These are phyloP conservation scores for Drosophila sucinea DNA, from an alignment of 1,140 invertebrate species.

Conservation along the genomic window DNA sequence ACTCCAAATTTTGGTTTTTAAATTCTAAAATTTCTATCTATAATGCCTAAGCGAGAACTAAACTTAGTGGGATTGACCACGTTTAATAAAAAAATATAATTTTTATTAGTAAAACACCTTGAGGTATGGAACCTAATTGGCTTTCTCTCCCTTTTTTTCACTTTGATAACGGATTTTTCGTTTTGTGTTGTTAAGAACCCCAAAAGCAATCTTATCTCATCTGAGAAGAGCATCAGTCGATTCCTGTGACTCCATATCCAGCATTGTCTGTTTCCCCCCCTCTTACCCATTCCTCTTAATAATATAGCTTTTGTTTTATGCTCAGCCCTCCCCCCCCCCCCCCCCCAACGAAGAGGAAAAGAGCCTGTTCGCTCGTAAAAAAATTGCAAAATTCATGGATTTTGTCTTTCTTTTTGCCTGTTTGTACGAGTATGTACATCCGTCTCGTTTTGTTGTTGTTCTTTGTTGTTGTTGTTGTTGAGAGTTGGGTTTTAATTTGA, in stretches of 20 bases:
- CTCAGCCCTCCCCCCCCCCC: conserved; percentile 19
- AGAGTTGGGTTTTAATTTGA: conserved; percentile 54
- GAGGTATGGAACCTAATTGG: not conserved
- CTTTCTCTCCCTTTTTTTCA: not conserved
- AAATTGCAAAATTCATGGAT: conserved; percentile 72
- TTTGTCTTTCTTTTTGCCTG: conserved; percentile 37
- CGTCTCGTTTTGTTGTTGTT: conserved; percentile 3
- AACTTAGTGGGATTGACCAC: too few species aligned
- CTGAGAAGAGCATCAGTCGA: conserved; percentile 41
- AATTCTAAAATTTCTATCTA: too few species aligned
- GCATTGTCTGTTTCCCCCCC: conserved; percentile 31
- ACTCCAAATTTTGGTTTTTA: too few species aligned
- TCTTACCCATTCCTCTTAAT: conserved; percentile 1
- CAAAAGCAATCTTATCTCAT: conserved; percentile 24
- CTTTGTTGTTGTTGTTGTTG: conserved; percentile 7
- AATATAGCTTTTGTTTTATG: conserved; percentile 67
- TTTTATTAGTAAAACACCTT: not conserved
- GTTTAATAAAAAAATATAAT: not conserved
- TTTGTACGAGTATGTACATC: not conserved
- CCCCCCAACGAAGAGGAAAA: conserved; percentile 28
- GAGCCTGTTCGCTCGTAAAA: conserved; percentile 60
- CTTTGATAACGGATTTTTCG: not conserved
- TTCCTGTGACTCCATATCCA: conserved; percentile 37
- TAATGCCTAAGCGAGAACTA: too few species aligned
- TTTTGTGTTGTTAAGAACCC: not conserved